Percentiles rank a stretch among this genome's conserved stretches.
Conservation (phyloP, 2,797 vertebrate species). For the Amphiprion clarkii region DNA sequence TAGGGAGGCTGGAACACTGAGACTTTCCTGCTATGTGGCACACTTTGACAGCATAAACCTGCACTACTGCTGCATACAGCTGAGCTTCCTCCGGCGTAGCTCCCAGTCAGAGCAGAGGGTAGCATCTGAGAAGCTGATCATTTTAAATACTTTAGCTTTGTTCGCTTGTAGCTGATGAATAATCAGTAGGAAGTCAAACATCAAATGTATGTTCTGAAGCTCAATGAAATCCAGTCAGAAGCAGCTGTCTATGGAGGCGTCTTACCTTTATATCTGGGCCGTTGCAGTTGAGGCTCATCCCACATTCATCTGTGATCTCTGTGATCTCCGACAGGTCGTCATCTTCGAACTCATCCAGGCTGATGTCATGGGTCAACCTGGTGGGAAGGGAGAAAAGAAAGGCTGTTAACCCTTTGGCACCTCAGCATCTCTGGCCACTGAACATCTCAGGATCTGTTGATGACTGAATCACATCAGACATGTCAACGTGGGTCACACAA, state of each 20-base stretch:
- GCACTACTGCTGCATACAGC: neutral
- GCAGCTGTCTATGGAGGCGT: neutral
- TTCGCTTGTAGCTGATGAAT: too few species aligned
- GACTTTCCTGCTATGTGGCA: neutral
- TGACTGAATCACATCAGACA: conserved; percentile 24
- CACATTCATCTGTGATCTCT: conserved; percentile 94
- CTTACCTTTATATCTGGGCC: conserved; percentile 90
- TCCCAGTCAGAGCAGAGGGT: too few species aligned
- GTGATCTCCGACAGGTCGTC: conserved; percentile 97
- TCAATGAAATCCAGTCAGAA: neutral
- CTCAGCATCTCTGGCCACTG: neutral
- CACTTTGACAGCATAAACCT: too few species aligned
- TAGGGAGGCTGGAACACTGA: too few species aligned
- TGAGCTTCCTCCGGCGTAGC: neutral
- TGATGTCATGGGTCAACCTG: conserved; percentile 99
- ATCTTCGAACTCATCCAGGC: conserved; percentile 98
- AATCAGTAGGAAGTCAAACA: too few species aligned
- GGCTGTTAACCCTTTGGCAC: conserved; percentile 30
- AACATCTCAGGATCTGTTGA: conserved; percentile 27
- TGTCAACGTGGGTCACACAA: neutral
- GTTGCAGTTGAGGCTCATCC: conserved; percentile 94
- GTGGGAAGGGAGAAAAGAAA: conserved; percentile 11
- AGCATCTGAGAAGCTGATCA: too few species aligned
- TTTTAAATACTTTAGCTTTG: too few species aligned
- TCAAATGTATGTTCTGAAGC: too few species aligned